phyloP scores from a whole-genome alignment of 2,888 invertebrate species.

The Ennomos erosarius region DNA sequence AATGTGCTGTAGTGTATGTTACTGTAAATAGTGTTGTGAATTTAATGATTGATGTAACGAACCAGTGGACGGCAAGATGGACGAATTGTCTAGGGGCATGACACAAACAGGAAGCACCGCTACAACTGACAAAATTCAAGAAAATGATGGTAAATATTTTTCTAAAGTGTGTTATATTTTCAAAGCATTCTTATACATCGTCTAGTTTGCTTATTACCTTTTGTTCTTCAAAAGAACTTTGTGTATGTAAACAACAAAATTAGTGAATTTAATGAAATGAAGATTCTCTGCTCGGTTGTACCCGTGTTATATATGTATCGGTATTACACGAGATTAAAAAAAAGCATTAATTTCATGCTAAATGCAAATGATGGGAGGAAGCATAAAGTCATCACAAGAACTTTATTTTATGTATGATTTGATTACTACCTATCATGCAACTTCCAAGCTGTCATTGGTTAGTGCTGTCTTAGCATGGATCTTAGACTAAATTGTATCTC shows the following conservation, averaged over 20 bases:
- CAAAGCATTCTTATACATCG: background rate
- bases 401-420: too few relatives aligned
- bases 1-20: conserved; percentile 57
- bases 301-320: too few relatives aligned
- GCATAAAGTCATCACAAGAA: too few relatives aligned
- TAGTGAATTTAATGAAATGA: too few relatives aligned
- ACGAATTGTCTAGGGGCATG: conserved; percentile 85
- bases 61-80: conserved; percentile 83
- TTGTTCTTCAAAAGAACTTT: background rate
- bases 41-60: conserved; percentile 82
- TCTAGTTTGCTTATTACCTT: background rate
- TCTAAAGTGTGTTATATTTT: conserved; percentile 1
- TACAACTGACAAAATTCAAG: conserved; percentile 81
- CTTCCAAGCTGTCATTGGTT: too few relatives aligned
- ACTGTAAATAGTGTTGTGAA: conserved; percentile 69
- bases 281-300: too few relatives aligned
- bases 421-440: too few relatives aligned
- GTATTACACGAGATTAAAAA: too few relatives aligned
- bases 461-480: too few relatives aligned
- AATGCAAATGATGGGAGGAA: too few relatives aligned
- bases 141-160: conserved; percentile 74
- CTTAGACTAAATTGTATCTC: too few relatives aligned
- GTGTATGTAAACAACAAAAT: conserved; percentile 21
- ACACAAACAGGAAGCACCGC: conserved; percentile 84
- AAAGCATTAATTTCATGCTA: too few relatives aligned